A percentile compares a stretch with the other conserved stretches of the same genome.
phyloP scores from a whole-genome alignment of 2,113 vertebrate genomes.

The Pagrus major region DNA sequence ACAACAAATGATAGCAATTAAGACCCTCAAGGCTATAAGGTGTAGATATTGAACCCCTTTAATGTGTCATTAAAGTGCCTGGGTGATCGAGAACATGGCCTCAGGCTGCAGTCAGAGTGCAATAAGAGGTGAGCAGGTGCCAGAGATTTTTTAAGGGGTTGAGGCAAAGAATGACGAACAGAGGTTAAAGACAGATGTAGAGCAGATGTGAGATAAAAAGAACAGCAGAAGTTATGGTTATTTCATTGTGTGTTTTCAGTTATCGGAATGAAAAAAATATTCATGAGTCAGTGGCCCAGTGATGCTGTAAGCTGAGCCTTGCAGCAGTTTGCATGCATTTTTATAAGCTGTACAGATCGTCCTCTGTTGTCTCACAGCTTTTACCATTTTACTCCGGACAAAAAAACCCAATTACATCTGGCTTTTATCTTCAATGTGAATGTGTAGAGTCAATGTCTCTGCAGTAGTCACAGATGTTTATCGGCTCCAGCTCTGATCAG shows the following conservation, averaged over 20 bases:
- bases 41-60: slow-evolving; percentile 8
- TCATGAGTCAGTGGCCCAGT: neutral
- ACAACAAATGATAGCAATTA: neutral
- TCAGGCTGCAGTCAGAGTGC: slow-evolving; percentile 9
- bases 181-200: slow-evolving; percentile 10
- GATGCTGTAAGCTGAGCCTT: neutral
- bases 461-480: too few species aligned
- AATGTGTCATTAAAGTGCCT: neutral
- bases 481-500: too few species aligned
- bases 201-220: neutral
- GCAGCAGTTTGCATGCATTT: neutral
- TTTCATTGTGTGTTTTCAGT: neutral
- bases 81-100: neutral
- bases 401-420: too few species aligned
- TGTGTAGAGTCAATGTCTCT: too few species aligned
- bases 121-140: slow-evolving; percentile 27
- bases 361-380: neutral
- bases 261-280: neutral
- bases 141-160: slow-evolving; percentile 3
- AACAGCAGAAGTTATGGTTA: neutral
- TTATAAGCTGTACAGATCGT: neutral
- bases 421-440: too few species aligned
- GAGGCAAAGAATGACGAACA: slow-evolving; percentile 9
- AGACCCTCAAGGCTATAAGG: neutral
- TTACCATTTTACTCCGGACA: too few species aligned